phyloP scores from a whole-genome alignment of 2,888 invertebrate genomes.

The Drosophila diplacantha region DNA sequence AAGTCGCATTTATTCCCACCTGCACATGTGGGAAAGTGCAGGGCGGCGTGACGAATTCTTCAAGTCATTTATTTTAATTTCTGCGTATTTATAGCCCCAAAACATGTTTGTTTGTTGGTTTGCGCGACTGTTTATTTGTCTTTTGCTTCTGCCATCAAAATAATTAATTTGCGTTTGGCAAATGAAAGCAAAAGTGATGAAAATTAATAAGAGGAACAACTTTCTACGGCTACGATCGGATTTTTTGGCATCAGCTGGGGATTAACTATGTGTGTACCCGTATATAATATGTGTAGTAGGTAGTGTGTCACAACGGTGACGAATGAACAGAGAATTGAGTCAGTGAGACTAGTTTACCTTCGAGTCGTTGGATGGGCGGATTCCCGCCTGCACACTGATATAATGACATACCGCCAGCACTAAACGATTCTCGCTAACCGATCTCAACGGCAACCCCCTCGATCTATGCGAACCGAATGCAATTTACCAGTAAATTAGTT shows the following conservation, averaged over 20 bases:
- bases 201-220: constrained; percentile 37
- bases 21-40: constrained; percentile 14
- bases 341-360: constrained; percentile 53
- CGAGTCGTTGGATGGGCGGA: constrained; percentile 44
- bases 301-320: constrained; percentile 33
- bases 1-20: constrained; percentile 19
- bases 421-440: constrained; percentile 17
- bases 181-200: constrained; percentile 53
- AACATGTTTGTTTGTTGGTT: not conserved
- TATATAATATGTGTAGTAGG: not conserved
- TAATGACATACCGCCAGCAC: constrained; percentile 18
- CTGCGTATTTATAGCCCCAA: constrained; percentile 8
- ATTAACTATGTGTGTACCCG: constrained; percentile 21
- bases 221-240: constrained; percentile 10
- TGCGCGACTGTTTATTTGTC: not conserved
- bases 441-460: constrained; percentile 21
- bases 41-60: constrained; percentile 22
- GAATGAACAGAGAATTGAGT: constrained; percentile 11
- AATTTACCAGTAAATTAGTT: constrained; percentile 25
- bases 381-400: constrained; percentile 27
- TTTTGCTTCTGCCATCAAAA: constrained; percentile 4
- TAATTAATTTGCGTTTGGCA: constrained; percentile 40
- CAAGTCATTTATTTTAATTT: constrained; percentile 34
- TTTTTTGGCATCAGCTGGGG: constrained; percentile 42
- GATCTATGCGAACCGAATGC: constrained; percentile 19